phyloP scores from a whole-genome alignment of 2,113 vertebrate genomes.

The Eidolon helvum region DNA sequence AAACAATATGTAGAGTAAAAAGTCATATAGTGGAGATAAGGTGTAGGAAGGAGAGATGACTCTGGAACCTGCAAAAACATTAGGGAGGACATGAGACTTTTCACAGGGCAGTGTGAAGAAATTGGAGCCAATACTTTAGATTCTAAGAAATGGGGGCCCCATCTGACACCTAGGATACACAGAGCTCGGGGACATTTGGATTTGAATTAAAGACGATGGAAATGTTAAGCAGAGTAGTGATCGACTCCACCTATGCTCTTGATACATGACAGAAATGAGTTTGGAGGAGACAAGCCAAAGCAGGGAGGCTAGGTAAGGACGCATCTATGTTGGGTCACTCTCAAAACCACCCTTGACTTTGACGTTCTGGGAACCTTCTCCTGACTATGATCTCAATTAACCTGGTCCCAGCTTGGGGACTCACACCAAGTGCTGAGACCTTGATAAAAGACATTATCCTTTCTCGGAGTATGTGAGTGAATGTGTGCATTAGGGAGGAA shows the following conservation, averaged over 20 bases:
- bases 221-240: neutral
- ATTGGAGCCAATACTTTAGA: neutral
- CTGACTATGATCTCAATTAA: neutral
- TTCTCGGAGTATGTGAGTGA: neutral
- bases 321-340: neutral
- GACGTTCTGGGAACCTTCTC: neutral
- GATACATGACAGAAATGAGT: neutral
- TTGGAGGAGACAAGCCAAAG: neutral
- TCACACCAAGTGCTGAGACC: neutral
- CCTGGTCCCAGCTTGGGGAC: neutral
- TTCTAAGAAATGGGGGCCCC: neutral
- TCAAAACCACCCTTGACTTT: neutral
- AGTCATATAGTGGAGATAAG: neutral
- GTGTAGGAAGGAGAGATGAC: neutral
- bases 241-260: neutral
- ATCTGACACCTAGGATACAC: no score
- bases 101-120: rapidly evolving
- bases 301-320: neutral
- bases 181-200: neutral
- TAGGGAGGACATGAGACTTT: neutral
- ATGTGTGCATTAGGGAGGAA: neutral
- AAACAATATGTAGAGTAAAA: neutral
- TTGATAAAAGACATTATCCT: neutral
- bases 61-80: neutral
- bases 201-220: neutral